These are phyloP conservation scores for Cryptoprocta ferox DNA, from an alignment of 2,797 vertebrate species.

Conservation along the genomic window DNA sequence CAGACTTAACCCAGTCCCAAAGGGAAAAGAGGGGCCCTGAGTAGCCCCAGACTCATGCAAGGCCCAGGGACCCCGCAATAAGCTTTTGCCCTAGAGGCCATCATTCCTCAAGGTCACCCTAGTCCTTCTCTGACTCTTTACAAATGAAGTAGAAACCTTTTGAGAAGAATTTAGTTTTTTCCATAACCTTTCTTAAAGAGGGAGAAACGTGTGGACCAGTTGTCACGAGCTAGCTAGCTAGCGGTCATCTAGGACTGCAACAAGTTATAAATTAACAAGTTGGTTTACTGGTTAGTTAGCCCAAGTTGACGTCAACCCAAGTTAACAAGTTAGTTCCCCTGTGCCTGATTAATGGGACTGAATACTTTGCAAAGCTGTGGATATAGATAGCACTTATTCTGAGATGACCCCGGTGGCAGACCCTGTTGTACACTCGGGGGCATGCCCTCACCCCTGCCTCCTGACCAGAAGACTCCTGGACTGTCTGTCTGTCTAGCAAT, in stretches of 20 bases:
- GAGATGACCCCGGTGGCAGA: neutral
- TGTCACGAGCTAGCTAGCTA: neutral
- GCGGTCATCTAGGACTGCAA: neutral
- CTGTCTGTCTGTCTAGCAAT: neutral
- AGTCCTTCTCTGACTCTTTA: neutral
- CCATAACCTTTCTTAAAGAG: neutral
- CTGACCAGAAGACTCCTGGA: neutral
- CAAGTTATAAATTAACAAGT: neutral
- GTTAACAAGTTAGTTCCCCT: neutral
- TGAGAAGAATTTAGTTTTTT: neutral
- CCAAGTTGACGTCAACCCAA: neutral
- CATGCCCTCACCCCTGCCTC: neutral
- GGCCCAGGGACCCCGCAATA: neutral
- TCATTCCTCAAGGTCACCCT: neutral
- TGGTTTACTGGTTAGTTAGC: slow-evolving; percentile 33
- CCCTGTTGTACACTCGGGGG: neutral
- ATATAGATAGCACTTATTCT: neutral
- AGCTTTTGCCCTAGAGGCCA: neutral
- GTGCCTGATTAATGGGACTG: neutral
- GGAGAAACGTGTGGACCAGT: neutral
- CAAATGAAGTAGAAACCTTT: neutral
- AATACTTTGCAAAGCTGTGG: neutral
- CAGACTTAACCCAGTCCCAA: no score
- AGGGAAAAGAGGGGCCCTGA: neutral
- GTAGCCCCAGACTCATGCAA: neutral